These are phyloP conservation scores for Trematocara nigrifrons DNA, from an alignment of 2,113 vertebrate genomes.

Conservation along the genomic window DNA sequence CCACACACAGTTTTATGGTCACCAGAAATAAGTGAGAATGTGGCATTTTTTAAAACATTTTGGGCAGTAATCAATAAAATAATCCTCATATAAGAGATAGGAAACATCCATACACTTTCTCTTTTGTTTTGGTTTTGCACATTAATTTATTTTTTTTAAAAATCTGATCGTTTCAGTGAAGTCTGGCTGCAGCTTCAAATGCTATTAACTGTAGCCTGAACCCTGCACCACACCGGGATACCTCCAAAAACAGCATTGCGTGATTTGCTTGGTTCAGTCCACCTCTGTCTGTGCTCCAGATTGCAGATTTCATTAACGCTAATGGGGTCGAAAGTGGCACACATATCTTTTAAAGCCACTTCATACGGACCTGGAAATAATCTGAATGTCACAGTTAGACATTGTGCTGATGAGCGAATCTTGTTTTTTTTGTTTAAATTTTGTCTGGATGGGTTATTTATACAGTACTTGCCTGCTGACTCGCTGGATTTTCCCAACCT, in stretches of 20 bases:
- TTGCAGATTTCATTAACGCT: background rate
- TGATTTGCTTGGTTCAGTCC: background rate
- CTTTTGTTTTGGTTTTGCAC: background rate
- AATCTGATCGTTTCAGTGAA: background rate
- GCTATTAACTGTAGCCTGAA: background rate
- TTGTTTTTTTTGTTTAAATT: background rate
- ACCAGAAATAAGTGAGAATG: background rate
- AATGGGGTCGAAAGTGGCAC: background rate
- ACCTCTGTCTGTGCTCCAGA: background rate
- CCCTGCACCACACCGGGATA: background rate
- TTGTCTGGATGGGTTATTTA: background rate
- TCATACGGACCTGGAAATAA: background rate
- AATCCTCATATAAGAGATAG: background rate
- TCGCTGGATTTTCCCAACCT: slow-evolving; percentile 14
- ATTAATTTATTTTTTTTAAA: background rate
- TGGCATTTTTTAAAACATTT: background rate
- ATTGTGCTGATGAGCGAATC: background rate
- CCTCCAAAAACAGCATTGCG: background rate
- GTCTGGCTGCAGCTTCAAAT: background rate
- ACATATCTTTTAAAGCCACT: background rate
- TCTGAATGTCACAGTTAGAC: background rate
- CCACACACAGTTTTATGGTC: background rate
- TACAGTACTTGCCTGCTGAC: background rate
- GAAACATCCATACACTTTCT: background rate
- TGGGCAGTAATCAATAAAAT: background rate